A percentile compares a stretch with the other conserved stretches of the same genome.
Conservation (phyloP, 2,797 vertebrate species). For the Arrhamphus sclerolepis region DNA sequence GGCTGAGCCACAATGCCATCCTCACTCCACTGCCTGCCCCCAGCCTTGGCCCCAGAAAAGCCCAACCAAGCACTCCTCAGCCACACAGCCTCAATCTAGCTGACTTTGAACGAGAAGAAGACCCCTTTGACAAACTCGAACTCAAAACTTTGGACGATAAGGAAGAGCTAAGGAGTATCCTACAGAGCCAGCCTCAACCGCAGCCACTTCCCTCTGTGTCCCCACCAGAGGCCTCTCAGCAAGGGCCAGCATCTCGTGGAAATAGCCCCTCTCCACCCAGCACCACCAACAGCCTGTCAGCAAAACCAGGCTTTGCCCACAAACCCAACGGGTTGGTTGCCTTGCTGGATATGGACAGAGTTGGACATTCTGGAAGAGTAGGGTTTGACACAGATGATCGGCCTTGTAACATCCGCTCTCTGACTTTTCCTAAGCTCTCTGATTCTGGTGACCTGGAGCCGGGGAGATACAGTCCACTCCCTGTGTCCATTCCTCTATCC, state of each 20-base stretch:
- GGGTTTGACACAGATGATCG: slow-evolving; percentile 80
- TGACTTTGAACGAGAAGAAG: slow-evolving; percentile 97
- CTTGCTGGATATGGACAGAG: slow-evolving; percentile 87
- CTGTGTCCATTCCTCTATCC: slow-evolving; percentile 32
- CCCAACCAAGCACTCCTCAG: slow-evolving; percentile 82
- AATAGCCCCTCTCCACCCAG: slow-evolving; percentile 72
- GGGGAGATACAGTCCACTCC: slow-evolving; percentile 51
- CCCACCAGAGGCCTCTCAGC: slow-evolving; percentile 66
- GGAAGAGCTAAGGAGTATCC: slow-evolving; percentile 93
- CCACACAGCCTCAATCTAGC: slow-evolving; percentile 90
- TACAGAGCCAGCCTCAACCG: slow-evolving; percentile 87
- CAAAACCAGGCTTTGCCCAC: slow-evolving; percentile 80
- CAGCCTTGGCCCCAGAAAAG: slow-evolving; percentile 83
- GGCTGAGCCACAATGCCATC: slow-evolving; percentile 91
- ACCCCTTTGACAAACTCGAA: slow-evolving; percentile 97
- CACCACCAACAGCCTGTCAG: slow-evolving; percentile 61
- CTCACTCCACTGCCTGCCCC: slow-evolving; percentile 92
- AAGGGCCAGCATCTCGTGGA: slow-evolving; percentile 78
- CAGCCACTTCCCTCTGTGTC: slow-evolving; percentile 58
- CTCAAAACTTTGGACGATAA: slow-evolving; percentile 95
- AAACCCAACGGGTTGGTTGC: slow-evolving; percentile 94
- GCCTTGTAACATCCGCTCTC: slow-evolving; percentile 97
- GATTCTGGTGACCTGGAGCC: slow-evolving; percentile 82
- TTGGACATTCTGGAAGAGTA: slow-evolving; percentile 55
- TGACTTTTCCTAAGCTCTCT: slow-evolving; percentile 94